A percentile compares a stretch with the other conserved stretches of the same genome.
Evolutionary conservation across 2,888 invertebrate genomes (phyloP).

Genomic region (Halictus ligatus): DNA sequence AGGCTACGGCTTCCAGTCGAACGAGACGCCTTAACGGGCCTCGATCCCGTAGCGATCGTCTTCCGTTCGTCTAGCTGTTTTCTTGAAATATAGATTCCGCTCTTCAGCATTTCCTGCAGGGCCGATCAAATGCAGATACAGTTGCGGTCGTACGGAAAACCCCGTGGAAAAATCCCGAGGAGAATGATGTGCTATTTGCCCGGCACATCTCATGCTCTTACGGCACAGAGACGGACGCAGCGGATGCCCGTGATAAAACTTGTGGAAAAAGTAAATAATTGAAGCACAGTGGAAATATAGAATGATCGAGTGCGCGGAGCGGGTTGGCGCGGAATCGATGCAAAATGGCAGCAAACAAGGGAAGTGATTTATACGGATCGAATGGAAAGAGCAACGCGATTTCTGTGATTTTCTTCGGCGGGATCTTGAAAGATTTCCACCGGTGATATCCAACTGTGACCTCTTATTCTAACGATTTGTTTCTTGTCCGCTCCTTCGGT

Average conservation of each 20-base stretch:
- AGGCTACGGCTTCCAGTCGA: constrained; percentile 48
- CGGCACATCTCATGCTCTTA: not conserved
- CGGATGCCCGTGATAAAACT: not conserved
- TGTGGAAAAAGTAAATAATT: constrained; percentile 9
- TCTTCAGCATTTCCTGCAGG: not conserved
- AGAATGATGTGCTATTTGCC: constrained; percentile 1
- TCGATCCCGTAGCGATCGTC: constrained; percentile 37
- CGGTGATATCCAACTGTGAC: not conserved
- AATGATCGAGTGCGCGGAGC: not conserved
- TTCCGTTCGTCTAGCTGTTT: constrained; percentile 21
- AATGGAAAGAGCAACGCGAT: not conserved
- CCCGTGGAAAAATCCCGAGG: not conserved
- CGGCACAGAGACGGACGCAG: not conserved
- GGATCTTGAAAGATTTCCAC: not conserved
- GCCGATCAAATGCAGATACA: not conserved
- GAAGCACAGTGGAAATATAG: not conserved
- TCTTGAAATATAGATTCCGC: constrained; percentile 21
- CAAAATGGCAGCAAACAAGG: not conserved
- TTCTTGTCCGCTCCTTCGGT: not conserved
- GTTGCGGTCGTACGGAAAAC: not conserved
- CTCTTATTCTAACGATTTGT: not conserved
- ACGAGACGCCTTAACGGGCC: constrained; percentile 47
- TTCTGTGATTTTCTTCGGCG: not conserved
- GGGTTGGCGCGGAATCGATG: not conserved
- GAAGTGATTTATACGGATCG: not conserved